Evolutionary conservation across 2,113 vertebrate genomes (phyloP), one percentile per base, ranked within the genome.

Genomic region (Caranx melampygus): DNA sequence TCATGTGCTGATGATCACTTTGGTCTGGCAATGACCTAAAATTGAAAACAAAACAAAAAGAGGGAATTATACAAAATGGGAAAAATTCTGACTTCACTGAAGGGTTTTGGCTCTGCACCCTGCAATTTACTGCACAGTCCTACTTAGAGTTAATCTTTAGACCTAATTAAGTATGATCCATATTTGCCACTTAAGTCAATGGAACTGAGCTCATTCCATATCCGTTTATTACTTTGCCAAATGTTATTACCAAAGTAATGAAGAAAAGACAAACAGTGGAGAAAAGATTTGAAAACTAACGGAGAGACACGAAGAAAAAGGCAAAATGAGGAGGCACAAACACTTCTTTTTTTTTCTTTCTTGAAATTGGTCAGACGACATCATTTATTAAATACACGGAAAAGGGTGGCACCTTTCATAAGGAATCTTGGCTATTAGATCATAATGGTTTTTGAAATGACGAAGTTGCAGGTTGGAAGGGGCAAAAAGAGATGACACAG

Each of bases 141-240:
- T 74, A 62, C 80, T 91, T 85, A 44, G 59, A 87, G 81, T 86
- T 89, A 87, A 88, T 88, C 87, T 90, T 89, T 76, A 86, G 75
- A 73, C 69, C 83, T 89, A 88, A 88, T 91, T 90, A 86, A 87
- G 76, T 77, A 73, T 72, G 77, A 78, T 82, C 68, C 75, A 82
- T 78, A 70, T 82, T 84, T 81, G 58, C 66, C 42, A 66, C 68
- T 78, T 59, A 63, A 87, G 79, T 85, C 78, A 81, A 40, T 87
- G 68, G 69, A 75, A 84, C 72, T 68, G 72, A 89, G 82, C 86
- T 81, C 58, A 33, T 71, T 81, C 26, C 44, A 63, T 80, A 79
- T 88, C 74, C 9, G 3, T 87, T 71, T 86, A 75, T 78, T 64
- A 82, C 74, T 73, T 71, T 88, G 78, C 76, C 81, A 89, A 88